Conservation (phyloP, 1,140 invertebrate species). For the Dendroctonus ponderosae region DNA sequence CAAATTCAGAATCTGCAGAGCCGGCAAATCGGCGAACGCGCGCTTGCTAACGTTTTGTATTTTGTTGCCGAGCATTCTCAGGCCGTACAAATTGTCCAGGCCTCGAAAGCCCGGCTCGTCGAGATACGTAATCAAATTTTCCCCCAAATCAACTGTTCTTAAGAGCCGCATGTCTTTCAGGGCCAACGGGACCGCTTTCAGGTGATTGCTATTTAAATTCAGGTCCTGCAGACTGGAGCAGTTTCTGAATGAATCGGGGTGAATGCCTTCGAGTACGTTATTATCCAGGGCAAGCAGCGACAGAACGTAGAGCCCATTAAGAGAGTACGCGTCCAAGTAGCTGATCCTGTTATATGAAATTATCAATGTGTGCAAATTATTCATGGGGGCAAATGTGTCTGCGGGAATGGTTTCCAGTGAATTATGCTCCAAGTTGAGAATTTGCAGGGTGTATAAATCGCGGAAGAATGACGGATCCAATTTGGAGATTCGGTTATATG, state of each 20-base stretch:
- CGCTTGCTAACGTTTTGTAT: constrained; percentile 81
- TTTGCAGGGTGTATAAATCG: constrained; percentile 78
- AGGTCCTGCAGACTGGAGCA: constrained; percentile 80
- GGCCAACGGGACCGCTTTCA: constrained; percentile 76
- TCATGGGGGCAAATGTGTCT: constrained; percentile 78
- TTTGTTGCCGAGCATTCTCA: constrained; percentile 84
- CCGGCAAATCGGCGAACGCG: constrained; percentile 76
- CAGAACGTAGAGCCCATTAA: constrained; percentile 77
- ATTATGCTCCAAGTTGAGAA: constrained; percentile 78
- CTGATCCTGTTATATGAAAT: constrained; percentile 77
- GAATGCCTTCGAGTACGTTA: constrained; percentile 72
- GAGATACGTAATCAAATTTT: constrained; percentile 75
- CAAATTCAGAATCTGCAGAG: constrained; percentile 83
- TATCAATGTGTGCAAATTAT: constrained; percentile 78
- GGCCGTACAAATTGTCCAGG: constrained; percentile 73
- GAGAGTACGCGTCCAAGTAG: constrained; percentile 70
- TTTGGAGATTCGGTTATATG: constrained; percentile 77
- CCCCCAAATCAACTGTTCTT: constrained; percentile 79
- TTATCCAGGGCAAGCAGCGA: constrained; percentile 76
- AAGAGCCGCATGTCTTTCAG: constrained; percentile 69
- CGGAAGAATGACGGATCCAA: constrained; percentile 78
- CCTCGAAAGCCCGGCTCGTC: constrained; percentile 79
- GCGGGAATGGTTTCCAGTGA: constrained; percentile 74
- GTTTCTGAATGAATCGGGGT: constrained; percentile 79
- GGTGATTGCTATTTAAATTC: constrained; percentile 78